Evolutionary conservation across 1,140 invertebrate genomes (phyloP), one percentile per base, ranked within the genome.

Genomic region (Platorchestia sp.): DNA sequence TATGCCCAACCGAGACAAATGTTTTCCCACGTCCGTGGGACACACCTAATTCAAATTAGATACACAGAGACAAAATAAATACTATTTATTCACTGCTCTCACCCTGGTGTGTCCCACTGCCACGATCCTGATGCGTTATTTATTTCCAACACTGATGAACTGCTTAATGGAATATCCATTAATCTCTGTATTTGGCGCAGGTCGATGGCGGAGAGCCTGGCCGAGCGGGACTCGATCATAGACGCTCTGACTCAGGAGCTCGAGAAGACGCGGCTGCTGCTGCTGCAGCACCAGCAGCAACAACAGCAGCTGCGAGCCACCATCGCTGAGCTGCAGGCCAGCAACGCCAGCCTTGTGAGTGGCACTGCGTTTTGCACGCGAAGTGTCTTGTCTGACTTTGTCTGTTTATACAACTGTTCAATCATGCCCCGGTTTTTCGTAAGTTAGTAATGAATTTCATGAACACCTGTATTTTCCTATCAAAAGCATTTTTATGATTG

Each of bases 161-260:
- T 3, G 14, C 43, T 89, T 89, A 0, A 89, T 89, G 87, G 36
- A n/a, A 7, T 14, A n/a, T n/a, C n/a, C n/a, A 89, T 89, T 42
- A 42, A 42, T 42, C 87, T 5, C 43, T 41, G 3, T 27, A 5
- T 95, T 87, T 95, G 95, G 36, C 95, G 95, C 86, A 96, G 97
- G 95, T 97, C 97, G 42, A 96, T 97, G 95, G 97, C 97, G 22
- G 97, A 97, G 16, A 97, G 97, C 96, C 97, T 97, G 59, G 97
- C 97, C 14, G 97, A 98, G 96, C 96, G 97, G 95, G 96, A 97
- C 27, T 93, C 97, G 93, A 86, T 98, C 27, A 97, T 98, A 97
- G 97, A 98, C 97, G 97, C 98, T 96, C 97, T 98, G 96, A 97
- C 98, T 95, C 97, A 97, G 96, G 97, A 98, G 96, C 97, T 98